A percentile compares a stretch with the other conserved stretches of the same genome.
Evolutionary conservation across 2,113 vertebrate species (phyloP).

Genomic region (Ahaetulla prasina): DNA sequence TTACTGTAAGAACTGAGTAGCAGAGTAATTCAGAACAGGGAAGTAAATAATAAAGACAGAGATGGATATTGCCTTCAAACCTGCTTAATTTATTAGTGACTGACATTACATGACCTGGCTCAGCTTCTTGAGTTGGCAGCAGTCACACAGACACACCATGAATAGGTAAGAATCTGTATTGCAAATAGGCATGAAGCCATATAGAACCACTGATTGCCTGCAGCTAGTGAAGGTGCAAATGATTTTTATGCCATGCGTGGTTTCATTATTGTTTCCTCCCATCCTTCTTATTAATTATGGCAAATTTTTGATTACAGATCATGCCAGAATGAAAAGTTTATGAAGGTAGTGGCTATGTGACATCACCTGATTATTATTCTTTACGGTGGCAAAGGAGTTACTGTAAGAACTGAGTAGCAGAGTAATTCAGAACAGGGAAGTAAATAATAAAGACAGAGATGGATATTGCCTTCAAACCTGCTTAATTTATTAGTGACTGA

Average conservation of each 20-base stretch:
- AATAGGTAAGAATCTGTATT: background rate
- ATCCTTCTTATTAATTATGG: background rate
- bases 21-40: background rate
- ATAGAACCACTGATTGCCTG: background rate
- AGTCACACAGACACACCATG: background rate
- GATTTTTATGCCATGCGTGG: background rate
- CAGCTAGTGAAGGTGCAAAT: background rate
- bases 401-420: background rate
- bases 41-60: background rate
- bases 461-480: background rate
- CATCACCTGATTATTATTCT: background rate
- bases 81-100: background rate
- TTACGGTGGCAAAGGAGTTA: background rate
- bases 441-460: background rate
- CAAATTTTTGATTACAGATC: background rate
- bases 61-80: background rate
- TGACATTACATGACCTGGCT: background rate
- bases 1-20: background rate
- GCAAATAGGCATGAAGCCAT: background rate
- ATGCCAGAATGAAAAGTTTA: background rate
- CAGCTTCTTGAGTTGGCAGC: background rate
- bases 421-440: background rate
- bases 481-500: background rate
- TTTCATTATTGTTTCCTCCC: background rate
- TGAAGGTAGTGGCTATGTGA: background rate